A percentile compares a stretch with the other conserved stretches of the same genome.
phyloP scores from a whole-genome alignment of 2,797 vertebrate genomes.

The Sebastes taczanowskii region DNA sequence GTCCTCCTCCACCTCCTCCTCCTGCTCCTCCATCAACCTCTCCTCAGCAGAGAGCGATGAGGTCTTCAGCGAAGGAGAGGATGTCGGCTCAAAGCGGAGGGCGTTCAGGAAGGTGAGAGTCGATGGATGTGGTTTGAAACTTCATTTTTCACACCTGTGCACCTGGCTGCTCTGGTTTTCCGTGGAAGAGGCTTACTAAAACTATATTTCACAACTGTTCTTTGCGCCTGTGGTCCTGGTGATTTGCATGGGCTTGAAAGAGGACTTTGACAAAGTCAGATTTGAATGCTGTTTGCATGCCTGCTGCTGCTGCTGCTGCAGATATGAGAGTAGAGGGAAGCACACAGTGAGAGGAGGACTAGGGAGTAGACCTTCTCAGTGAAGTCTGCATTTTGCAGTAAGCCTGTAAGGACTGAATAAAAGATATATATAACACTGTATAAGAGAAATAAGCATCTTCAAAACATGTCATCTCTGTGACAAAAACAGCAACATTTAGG shows the following conservation, averaged over 20 bases:
- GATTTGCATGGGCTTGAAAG: constrained; percentile 84
- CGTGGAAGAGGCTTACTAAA: constrained; percentile 11
- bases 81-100: constrained; percentile 68
- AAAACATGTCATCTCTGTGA: not conserved
- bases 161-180: constrained; percentile 14
- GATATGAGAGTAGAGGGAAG: constrained; percentile 41
- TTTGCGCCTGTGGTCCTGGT: constrained; percentile 40
- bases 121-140: not conserved
- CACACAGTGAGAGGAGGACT: not conserved
- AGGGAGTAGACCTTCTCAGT: not conserved
- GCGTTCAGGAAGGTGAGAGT: constrained; percentile 79
- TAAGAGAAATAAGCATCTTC: not conserved
- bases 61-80: constrained; percentile 84
- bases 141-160: not conserved
- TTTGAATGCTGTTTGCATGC: constrained; percentile 86
- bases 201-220: constrained; percentile 56
- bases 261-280: constrained; percentile 69
- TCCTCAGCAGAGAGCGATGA: constrained; percentile 86
- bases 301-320: constrained; percentile 24
- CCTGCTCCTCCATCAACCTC: constrained; percentile 79
- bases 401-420: not conserved
- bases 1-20: constrained; percentile 51
- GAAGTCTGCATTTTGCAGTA: not conserved
- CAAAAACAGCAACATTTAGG: not conserved
- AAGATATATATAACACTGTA: not conserved